Evolutionary conservation across 2,888 invertebrate genomes (phyloP).

Genomic region (Desoria tigrina): DNA sequence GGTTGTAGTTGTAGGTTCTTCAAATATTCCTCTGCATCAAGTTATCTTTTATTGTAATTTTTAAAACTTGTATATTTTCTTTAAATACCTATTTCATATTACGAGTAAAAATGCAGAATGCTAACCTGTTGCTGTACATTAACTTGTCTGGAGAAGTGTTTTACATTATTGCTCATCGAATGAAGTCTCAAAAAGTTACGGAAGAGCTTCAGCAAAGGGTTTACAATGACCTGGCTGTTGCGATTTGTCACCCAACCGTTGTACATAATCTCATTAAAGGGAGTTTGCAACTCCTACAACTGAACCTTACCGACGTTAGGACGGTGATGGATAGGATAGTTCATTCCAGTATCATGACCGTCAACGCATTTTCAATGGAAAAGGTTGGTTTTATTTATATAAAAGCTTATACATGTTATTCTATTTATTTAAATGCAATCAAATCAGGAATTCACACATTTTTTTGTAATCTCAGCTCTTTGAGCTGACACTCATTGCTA

Average conservation of each 20-base stretch:
- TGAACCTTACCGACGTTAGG: conserved; percentile 44
- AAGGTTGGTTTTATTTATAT: conserved; percentile 35
- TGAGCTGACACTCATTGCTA: conserved; percentile 65
- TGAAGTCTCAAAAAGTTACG: conserved; percentile 49
- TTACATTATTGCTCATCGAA: conserved; percentile 51
- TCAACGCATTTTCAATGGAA: conserved; percentile 52
- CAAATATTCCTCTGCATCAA: too few relatives aligned
- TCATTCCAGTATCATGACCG: conserved; percentile 52
- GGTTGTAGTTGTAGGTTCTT: too few relatives aligned
- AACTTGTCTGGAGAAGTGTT: conserved; percentile 52
- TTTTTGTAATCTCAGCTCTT: conserved; percentile 58
- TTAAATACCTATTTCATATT: too few relatives aligned
- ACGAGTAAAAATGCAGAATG: conserved; percentile 41
- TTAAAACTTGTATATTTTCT: too few relatives aligned
- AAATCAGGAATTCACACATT: neutral
- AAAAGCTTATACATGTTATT: too few relatives aligned
- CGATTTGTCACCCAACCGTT: conserved; percentile 47
- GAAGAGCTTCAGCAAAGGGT: conserved; percentile 46
- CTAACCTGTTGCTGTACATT: conserved; percentile 49
- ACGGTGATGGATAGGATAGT: conserved; percentile 45
- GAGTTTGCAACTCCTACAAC: conserved; percentile 35
- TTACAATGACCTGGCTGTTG: conserved; percentile 48
- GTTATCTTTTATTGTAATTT: too few relatives aligned
- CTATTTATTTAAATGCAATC: neutral
- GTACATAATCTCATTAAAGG: conserved; percentile 46